Evolutionary conservation across 2,113 vertebrate species (phyloP).

Genomic region (Tonatia bakeri): DNA sequence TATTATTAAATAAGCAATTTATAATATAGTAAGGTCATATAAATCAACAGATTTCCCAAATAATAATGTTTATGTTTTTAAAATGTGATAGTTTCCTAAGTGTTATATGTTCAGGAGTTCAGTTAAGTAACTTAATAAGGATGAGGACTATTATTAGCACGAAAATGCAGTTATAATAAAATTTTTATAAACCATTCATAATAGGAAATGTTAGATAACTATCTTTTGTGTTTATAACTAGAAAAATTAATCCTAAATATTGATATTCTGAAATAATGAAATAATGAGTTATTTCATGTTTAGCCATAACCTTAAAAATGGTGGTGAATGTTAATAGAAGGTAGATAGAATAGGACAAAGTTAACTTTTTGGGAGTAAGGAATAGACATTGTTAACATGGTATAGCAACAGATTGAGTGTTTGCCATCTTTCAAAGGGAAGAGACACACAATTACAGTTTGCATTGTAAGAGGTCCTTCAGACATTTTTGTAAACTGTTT

Average conservation of each 20-base stretch:
- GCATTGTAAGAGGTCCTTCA: neutral
- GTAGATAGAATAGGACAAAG: neutral
- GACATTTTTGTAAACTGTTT: neutral
- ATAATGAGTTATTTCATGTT: neutral
- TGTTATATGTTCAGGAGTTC: neutral
- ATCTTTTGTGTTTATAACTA: neutral
- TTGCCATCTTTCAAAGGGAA: neutral
- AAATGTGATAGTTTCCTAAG: neutral
- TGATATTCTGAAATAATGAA: neutral
- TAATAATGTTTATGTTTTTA: neutral
- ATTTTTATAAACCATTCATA: neutral
- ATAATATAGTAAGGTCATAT: conserved; percentile 60
- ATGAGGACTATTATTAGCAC: neutral
- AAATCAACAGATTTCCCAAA: conserved; percentile 11
- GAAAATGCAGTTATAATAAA: neutral
- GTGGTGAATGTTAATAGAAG: neutral
- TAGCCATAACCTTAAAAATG: neutral
- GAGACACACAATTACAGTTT: neutral
- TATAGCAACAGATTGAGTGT: neutral
- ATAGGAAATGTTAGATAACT: neutral
- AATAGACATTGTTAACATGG: neutral
- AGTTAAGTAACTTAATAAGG: neutral
- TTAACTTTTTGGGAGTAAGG: neutral
- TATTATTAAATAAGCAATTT: conserved; percentile 72
- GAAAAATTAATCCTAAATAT: neutral